phyloP scores from a whole-genome alignment of 2,797 vertebrate species.

The Anisognathus igniventris region DNA sequence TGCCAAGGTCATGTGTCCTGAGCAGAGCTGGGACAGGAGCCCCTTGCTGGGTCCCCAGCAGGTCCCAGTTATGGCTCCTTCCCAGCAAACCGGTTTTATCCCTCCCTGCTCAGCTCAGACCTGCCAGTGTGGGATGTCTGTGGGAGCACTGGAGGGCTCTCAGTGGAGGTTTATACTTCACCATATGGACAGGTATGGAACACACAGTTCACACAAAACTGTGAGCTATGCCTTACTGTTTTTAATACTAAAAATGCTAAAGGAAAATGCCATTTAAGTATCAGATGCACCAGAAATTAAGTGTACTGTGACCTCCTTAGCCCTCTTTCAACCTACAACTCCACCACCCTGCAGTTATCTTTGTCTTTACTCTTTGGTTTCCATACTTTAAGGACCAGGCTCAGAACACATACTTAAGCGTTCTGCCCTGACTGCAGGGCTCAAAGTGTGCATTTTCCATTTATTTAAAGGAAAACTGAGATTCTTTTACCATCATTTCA shows the following conservation, averaged over 20 bases:
- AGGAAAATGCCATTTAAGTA: background rate
- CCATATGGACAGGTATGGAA: background rate
- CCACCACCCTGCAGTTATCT: background rate
- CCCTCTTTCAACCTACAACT: background rate
- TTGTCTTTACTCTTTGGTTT: background rate
- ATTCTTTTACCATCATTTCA: background rate
- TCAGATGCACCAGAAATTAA: background rate
- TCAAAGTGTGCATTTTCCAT: background rate
- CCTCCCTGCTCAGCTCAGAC: background rate
- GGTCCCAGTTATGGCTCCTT: background rate
- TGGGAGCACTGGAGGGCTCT: background rate
- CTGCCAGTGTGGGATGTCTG: background rate
- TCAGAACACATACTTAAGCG: background rate
- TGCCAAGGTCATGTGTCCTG: background rate
- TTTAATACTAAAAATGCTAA: background rate
- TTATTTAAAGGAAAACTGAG: slow-evolving; percentile 1
- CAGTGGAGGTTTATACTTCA: fast-evolving
- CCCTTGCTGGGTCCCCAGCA: background rate
- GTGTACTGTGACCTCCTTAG: background rate
- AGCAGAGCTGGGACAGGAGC: background rate
- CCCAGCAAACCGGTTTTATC: background rate
- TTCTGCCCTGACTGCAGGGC: background rate
- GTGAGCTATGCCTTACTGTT: background rate
- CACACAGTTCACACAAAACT: background rate
- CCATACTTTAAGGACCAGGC: background rate